These are phyloP conservation scores for Mythimna pallens DNA, from an alignment of 2,888 invertebrate genomes.

Conservation along the genomic window DNA sequence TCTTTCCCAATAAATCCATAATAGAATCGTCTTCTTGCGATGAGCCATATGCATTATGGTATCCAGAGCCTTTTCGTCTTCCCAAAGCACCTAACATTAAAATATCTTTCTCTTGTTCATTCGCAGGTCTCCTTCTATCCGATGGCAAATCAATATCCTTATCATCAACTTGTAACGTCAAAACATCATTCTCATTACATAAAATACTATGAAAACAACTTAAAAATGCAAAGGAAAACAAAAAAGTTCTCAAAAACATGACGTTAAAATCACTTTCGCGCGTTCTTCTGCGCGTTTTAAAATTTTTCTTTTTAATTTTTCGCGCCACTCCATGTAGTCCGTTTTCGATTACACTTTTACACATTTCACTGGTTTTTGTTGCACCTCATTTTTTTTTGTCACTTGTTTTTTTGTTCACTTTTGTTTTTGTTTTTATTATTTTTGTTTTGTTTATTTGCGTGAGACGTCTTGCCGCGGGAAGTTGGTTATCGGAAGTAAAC, in stretches of 20 bases:
- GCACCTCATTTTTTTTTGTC: constrained; percentile 67
- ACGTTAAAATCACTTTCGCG: constrained; percentile 51
- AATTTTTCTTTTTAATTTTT: constrained; percentile 77
- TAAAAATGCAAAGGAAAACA: constrained; percentile 70
- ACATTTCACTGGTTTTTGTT: constrained; percentile 71
- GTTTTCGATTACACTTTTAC: constrained; percentile 73
- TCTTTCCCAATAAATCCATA: constrained; percentile 96
- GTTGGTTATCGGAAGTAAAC: constrained; percentile 84
- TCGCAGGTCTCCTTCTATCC: constrained; percentile 88
- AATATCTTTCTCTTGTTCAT: constrained; percentile 94
- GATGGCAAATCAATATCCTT: constrained; percentile 78
- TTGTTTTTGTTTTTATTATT: constrained; percentile 59
- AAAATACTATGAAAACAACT: constrained; percentile 70
- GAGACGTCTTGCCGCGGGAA: constrained; percentile 82
- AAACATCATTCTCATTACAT: constrained; percentile 84
- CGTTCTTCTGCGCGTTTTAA: constrained; percentile 81
- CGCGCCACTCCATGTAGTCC: constrained; percentile 76
- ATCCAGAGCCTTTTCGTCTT: constrained; percentile 90
- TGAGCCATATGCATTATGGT: constrained; percentile 81
- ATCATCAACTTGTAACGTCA: constrained; percentile 85
- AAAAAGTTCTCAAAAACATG: constrained; percentile 66
- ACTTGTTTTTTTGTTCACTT: constrained; percentile 35
- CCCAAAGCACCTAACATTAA: constrained; percentile 93
- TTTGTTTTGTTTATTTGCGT: constrained; percentile 55
- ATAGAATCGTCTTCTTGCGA: constrained; percentile 93